Evolutionary conservation across 1,140 invertebrate genomes (phyloP).

Genomic region (Lutraria rhynchaena): DNA sequence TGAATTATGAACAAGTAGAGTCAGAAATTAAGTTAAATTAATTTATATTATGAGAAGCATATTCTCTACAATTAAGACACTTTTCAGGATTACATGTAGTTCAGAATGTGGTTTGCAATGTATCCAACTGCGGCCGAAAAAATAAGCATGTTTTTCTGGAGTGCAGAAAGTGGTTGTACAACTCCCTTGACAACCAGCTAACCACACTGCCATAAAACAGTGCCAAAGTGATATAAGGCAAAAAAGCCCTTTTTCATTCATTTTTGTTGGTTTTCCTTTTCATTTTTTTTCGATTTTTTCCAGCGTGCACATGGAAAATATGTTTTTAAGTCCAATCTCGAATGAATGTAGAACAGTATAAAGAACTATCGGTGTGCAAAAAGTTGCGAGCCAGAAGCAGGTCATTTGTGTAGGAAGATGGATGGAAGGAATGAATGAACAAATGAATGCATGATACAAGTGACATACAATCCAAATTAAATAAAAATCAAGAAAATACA

Average conservation of each 20-base stretch:
- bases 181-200: conserved; percentile 94
- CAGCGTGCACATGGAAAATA: too few species aligned
- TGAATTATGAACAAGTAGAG: conserved; percentile 43
- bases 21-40: too few species aligned
- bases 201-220: conserved; percentile 95
- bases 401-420: conserved; percentile 60
- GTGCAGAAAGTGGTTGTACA: conserved; percentile 97
- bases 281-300: background rate
- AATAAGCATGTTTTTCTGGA: conserved; percentile 84
- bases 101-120: background rate
- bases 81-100: too few species aligned
- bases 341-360: too few species aligned
- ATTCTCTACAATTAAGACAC: too few species aligned
- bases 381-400: conserved; percentile 34
- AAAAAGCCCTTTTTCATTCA: background rate
- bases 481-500: conserved; percentile 4
- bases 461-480: conserved; percentile 41
- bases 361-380: too few species aligned
- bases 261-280: background rate
- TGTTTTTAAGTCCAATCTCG: background rate
- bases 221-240: conserved; percentile 55
- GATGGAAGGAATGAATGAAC: conserved; percentile 62
- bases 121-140: conserved; percentile 58
- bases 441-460: conserved; percentile 63
- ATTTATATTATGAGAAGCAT: background rate